These are phyloP conservation scores for Drosophila sechellia DNA, from an alignment of 1,140 invertebrate species.

Conservation along the genomic window DNA sequence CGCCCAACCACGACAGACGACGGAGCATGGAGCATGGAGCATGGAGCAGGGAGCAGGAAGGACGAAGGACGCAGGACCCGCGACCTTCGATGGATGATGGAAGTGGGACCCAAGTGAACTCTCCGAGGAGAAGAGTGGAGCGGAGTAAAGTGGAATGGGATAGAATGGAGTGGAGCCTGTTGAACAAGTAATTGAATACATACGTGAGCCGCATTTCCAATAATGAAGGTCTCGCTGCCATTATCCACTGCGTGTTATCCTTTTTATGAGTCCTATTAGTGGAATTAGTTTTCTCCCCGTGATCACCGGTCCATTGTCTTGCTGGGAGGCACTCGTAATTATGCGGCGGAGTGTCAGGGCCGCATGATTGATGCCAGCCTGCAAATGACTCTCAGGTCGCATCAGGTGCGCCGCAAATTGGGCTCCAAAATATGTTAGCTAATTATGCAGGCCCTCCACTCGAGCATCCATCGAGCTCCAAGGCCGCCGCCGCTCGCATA, in stretches of 20 bases:
- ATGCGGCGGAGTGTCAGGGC: constrained; percentile 2
- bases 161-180: background rate
- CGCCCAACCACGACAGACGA: constrained; percentile 2
- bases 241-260: constrained; percentile 81
- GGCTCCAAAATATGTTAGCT: constrained; percentile 46
- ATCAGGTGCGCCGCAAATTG: constrained; percentile 49
- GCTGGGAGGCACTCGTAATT: constrained; percentile 19
- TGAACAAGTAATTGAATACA: constrained; percentile 83
- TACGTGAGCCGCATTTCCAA: constrained; percentile 74
- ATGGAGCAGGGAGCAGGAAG: background rate
- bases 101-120: background rate
- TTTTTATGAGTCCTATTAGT: constrained; percentile 84
- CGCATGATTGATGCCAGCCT: constrained; percentile 56
- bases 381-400: background rate
- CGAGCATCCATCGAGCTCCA: background rate
- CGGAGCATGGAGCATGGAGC: too few species aligned
- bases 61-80: background rate
- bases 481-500: background rate
- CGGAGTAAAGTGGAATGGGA: background rate
- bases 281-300: constrained; percentile 68
- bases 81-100: constrained; percentile 18
- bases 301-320: constrained; percentile 31
- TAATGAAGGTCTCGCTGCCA: constrained; percentile 56
- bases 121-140: constrained; percentile 19
- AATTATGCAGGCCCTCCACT: constrained; percentile 38